A percentile compares a stretch with the other conserved stretches of the same genome.
Evolutionary conservation across 2,797 vertebrate genomes (phyloP).

Genomic region (Eupleurogrammus muticus): DNA sequence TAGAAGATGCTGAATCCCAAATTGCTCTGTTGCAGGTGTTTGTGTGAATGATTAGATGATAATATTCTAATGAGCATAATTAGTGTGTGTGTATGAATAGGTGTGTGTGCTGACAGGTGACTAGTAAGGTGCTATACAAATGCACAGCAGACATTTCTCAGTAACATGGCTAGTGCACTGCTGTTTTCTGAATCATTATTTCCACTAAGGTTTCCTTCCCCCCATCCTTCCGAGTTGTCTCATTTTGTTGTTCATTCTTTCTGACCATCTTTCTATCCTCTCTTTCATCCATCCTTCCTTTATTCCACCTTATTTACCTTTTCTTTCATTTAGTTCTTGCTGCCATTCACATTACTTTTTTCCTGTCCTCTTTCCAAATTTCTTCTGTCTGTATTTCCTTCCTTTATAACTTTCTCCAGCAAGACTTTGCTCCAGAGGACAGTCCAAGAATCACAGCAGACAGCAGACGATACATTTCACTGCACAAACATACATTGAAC

Average conservation of each 20-base stretch:
- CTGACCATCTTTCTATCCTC: not conserved
- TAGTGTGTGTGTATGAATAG: too few species aligned
- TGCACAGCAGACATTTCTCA: too few species aligned
- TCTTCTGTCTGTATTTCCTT: too few species aligned
- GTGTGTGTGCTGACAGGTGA: too few species aligned
- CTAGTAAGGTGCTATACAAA: too few species aligned
- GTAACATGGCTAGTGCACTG: too few species aligned
- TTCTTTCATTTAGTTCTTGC: not conserved
- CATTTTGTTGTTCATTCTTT: not conserved
- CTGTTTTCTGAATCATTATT: too few species aligned
- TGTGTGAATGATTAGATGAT: too few species aligned
- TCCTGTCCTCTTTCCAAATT: too few species aligned
- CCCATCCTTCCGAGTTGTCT: not conserved
- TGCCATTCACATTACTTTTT: not conserved
- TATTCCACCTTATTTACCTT: not conserved
- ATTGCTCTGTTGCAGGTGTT: too few species aligned
- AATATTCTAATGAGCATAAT: too few species aligned
- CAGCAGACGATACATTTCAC: conserved; percentile 59
- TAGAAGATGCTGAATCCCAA: too few species aligned
- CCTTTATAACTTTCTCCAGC: not conserved
- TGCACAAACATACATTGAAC: conserved; percentile 42
- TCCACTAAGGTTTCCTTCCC: not conserved
- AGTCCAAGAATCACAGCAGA: conserved; percentile 33
- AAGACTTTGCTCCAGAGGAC: conserved; percentile 7
- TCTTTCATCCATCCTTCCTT: not conserved